A percentile compares a stretch with the other conserved stretches of the same genome.
These are phyloP conservation scores for Ecdyonurus torrentis DNA, from an alignment of 2,888 invertebrate genomes.

Conservation along the genomic window DNA sequence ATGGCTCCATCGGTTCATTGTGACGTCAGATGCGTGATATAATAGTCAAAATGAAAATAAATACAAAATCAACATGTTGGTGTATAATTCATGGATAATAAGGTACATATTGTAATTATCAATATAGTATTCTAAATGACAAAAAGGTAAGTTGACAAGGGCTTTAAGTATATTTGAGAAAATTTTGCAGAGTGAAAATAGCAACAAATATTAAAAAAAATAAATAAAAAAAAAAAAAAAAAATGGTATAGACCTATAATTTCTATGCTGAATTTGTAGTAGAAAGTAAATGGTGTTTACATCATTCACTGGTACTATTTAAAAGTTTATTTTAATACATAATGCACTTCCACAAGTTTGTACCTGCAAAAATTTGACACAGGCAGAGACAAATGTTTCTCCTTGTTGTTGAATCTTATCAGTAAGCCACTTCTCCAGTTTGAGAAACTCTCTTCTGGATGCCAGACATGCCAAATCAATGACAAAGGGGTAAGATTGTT, in stretches of 20 bases:
- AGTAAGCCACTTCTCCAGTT: conserved; percentile 94
- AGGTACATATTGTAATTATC: no score
- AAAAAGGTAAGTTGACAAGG: no score
- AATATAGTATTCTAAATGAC: no score
- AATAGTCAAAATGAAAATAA: no score
- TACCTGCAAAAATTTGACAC: conserved; percentile 67
- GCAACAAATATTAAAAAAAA: conserved; percentile 4
- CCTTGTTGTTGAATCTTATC: conserved; percentile 96
- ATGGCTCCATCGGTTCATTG: no score
- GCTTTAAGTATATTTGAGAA: no score
- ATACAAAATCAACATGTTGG: no score
- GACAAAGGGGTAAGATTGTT: conserved; percentile 85
- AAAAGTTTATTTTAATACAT: neutral
- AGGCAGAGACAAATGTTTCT: conserved; percentile 70
- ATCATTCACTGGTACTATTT: neutral
- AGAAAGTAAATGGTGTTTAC: neutral
- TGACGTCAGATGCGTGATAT: no score
- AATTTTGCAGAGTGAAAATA: neutral
- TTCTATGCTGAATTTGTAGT: neutral
- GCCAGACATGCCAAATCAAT: conserved; percentile 97
- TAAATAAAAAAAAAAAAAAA: no score
- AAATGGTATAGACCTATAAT: no score
- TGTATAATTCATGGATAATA: no score
- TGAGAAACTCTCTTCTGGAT: conserved; percentile 89
- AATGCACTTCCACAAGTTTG: no score